Evolutionary conservation across 35 echinoderm and acorn worm genomes (phyloP).

Genomic region (Ophiothrix spiculata): DNA sequence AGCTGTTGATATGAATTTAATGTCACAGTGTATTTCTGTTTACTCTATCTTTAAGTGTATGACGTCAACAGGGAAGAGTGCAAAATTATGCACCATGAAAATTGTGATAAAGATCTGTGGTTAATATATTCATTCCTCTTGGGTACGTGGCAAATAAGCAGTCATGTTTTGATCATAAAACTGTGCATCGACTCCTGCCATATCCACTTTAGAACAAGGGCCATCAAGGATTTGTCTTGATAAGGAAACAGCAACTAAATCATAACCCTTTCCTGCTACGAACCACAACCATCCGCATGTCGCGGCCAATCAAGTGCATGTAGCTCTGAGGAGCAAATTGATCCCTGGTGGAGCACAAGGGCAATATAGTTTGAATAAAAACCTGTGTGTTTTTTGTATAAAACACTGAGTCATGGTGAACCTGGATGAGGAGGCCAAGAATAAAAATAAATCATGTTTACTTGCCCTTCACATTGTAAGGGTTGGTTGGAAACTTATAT

Average conservation of each 20-base stretch:
- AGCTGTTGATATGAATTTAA: too few species aligned
- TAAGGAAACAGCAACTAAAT: constrained; percentile 4
- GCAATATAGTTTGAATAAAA: too few species aligned
- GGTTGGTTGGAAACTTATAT: too few species aligned
- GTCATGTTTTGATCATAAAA: background rate
- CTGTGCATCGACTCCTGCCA: background rate
- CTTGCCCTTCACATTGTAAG: too few species aligned
- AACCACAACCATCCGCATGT: background rate
- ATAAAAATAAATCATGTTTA: too few species aligned
- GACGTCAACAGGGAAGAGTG: background rate
- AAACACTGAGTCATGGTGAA: background rate
- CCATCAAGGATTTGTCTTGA: background rate
- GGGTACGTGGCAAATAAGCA: background rate
- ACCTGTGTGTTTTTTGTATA: background rate
- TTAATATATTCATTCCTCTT: background rate
- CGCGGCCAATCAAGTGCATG: background rate
- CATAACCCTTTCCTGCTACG: background rate
- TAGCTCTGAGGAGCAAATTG: background rate
- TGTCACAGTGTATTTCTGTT: too few species aligned
- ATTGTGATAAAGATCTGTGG: background rate
- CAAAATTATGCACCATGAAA: background rate
- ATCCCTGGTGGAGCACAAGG: too few species aligned
- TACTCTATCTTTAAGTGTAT: too few species aligned
- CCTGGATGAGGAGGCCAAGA: too few species aligned
- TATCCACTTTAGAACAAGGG: background rate